Percentiles rank a stretch among this genome's conserved stretches.
These are phyloP conservation scores for Limnephilus auricula DNA, from an alignment of 2,888 invertebrate genomes.

Conservation along the genomic window DNA sequence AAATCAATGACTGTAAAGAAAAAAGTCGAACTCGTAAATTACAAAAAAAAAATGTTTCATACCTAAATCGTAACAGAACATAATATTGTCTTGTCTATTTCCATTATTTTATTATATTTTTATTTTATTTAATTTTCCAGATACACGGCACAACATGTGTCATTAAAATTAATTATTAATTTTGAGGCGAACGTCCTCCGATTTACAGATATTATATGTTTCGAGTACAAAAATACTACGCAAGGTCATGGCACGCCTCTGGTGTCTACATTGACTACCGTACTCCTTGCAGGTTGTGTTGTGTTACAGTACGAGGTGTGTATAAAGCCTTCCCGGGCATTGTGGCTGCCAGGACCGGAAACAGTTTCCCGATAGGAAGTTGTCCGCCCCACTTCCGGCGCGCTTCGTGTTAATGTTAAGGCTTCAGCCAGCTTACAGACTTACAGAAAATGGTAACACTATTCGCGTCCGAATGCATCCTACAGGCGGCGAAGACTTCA, in stretches of 20 bases:
- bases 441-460: conserved; percentile 18
- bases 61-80: no score
- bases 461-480: neutral
- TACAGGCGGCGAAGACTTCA: neutral
- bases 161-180: no score
- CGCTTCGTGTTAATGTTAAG: conserved; percentile 23
- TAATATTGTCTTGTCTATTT: no score
- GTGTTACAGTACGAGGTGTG: neutral
- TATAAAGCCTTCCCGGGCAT: conserved; percentile 27
- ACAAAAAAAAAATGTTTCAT: neutral
- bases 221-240: neutral
- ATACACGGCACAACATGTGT: no score
- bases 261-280: neutral
- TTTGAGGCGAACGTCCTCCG: no score
- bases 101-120: no score
- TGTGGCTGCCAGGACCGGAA: conserved; percentile 31
- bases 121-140: no score
- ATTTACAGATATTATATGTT: neutral
- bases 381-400: conserved; percentile 42
- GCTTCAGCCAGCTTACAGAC: neutral
- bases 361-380: conserved; percentile 44
- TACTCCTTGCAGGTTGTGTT: neutral
- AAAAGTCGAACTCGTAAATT: no score
- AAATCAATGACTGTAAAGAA: no score
- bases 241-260: neutral